Evolutionary conservation across 2,797 vertebrate genomes (phyloP), one percentile per base, ranked within the genome.

Genomic region (Mus spretus): DNA sequence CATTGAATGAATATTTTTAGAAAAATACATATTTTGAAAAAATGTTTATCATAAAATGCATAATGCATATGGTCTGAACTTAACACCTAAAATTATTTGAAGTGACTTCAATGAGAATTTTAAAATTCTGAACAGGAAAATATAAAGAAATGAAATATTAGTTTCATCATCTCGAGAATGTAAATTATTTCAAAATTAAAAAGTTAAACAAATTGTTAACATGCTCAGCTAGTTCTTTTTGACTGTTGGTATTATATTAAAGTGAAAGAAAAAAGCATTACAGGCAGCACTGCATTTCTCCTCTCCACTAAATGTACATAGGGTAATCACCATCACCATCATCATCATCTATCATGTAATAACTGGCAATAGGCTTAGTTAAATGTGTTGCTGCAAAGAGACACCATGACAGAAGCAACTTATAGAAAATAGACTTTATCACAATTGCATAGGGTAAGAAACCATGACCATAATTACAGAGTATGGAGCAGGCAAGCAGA

Each of bases 131-230:
- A 63, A 3, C 7, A 87, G 47, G 13, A 94, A 96, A 65, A 92
- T 83, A 93, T 53, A 5, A 85, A 40, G 95, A 81, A 92, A 90
- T 82, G 1, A 61, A 94, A 85, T 63, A 65, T 47, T 80, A 83
- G 17, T 78, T 55, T 93, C 37, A 89, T 84, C 84, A 47, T 90
- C 3, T 84, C 59, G 4, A 47, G 92, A 88, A 5, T 12, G 40
- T 86, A 13, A 75, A 82, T 40, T 89, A 88, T 59, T 93, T 94
- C 55, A 90, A 22, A 93, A 89, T 67, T 77, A 6, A 63, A 93
- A 93, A 74, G 28, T 0, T n/a, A 19, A 70, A n/a, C 31, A 44
- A 94, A 86, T 82, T 86, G n/a, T 12, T 67, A 28, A 22, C 89
- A 2, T 81, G 22, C 0, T 53, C 40, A 95, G 9, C 59, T 47